phyloP scores from a whole-genome alignment of 2,797 vertebrate species.

The Vespertilio murinus region DNA sequence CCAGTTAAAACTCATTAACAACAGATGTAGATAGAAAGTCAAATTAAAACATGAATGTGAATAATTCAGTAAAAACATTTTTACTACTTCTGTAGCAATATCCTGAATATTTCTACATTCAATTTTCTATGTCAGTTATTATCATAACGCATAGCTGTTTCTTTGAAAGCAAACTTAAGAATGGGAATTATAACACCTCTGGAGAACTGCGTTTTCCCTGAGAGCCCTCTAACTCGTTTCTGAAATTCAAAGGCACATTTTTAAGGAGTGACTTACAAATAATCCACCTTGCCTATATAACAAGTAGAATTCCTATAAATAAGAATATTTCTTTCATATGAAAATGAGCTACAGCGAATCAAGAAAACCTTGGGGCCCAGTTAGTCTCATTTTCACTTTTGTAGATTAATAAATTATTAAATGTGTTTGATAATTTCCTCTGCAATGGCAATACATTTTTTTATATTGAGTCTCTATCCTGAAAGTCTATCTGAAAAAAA shows the following conservation, averaged over 20 bases:
- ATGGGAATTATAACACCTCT: background rate
- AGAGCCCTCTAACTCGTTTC: background rate
- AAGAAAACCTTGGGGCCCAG: background rate
- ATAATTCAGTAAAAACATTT: slow-evolving; percentile 24
- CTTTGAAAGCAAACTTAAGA: slow-evolving; percentile 13
- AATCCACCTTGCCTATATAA: background rate
- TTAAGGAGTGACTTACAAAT: background rate
- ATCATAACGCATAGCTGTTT: background rate
- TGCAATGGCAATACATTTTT: background rate
- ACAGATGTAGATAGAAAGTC: background rate
- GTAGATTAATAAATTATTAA: background rate
- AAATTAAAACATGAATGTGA: background rate
- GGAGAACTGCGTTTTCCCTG: background rate
- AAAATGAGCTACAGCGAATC: background rate
- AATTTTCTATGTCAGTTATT: background rate
- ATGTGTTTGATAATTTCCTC: background rate
- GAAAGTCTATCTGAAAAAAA: background rate
- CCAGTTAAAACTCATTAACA: background rate
- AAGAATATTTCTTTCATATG: background rate
- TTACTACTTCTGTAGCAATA: background rate
- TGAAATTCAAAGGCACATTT: slow-evolving; percentile 15
- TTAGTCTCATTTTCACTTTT: slow-evolving; percentile 24
- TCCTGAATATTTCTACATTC: background rate
- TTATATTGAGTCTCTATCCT: background rate
- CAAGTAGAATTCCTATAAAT: background rate